Evolutionary conservation across 2,888 invertebrate genomes (phyloP).

Genomic region (Platynereis dumerilii): DNA sequence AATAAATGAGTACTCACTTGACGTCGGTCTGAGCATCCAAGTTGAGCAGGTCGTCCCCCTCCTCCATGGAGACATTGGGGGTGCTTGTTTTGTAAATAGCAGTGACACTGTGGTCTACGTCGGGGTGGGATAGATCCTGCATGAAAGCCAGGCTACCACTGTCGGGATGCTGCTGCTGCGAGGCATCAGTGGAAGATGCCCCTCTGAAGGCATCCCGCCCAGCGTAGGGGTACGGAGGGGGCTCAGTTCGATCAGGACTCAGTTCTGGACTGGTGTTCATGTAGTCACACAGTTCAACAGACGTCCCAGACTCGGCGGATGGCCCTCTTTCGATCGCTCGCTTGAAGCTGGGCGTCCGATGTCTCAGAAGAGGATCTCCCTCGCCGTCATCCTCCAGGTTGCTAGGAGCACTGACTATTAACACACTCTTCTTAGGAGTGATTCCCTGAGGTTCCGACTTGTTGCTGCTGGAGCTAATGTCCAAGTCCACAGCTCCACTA

Average conservation of each 20-base stretch:
- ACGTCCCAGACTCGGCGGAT: constrained; percentile 27
- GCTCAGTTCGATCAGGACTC: constrained; percentile 17
- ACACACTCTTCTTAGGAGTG: constrained; percentile 22
- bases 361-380: constrained; percentile 19
- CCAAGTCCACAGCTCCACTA: constrained; percentile 39
- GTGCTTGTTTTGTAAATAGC: too few relatives aligned
- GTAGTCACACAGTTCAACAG: constrained; percentile 23
- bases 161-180: too few relatives aligned
- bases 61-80: too few relatives aligned
- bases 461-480: constrained; percentile 39
- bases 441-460: constrained; percentile 31
- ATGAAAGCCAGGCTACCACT: too few relatives aligned
- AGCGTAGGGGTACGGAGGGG: constrained; percentile 18
- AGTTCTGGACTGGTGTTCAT: constrained; percentile 26
- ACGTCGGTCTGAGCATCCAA: too few relatives aligned
- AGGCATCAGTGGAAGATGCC: too few relatives aligned
- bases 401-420: constrained; percentile 22
- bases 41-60: too few relatives aligned
- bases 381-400: constrained; percentile 18
- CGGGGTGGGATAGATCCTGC: too few relatives aligned
- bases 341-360: constrained; percentile 36
- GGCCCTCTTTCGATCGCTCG: constrained; percentile 36
- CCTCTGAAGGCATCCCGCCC: neutral
- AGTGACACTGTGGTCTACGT: too few relatives aligned
- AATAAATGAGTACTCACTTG: too few relatives aligned